A percentile compares a stretch with the other conserved stretches of the same genome.
Evolutionary conservation across 2,888 invertebrate genomes (phyloP).

Genomic region (Scaptomyza tumidula): DNA sequence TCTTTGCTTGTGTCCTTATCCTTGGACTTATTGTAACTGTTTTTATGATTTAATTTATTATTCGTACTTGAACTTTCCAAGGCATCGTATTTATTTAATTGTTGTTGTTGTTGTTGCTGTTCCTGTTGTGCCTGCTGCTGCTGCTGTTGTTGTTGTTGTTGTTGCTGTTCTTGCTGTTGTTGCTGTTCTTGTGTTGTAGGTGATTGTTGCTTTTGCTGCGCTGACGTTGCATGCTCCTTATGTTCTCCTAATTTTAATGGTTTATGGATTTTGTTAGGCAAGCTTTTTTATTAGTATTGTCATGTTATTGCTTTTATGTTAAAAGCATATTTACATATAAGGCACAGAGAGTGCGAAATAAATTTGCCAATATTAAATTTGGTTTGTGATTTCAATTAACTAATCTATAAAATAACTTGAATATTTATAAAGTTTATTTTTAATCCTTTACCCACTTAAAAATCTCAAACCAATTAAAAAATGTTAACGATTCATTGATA

Average conservation of each 20-base stretch:
- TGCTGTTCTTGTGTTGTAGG: slow-evolving; percentile 39
- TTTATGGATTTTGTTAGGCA: slow-evolving; percentile 34
- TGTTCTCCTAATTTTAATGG: slow-evolving; percentile 53
- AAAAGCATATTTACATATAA: slow-evolving; percentile 1
- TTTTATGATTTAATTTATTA: slow-evolving; percentile 73
- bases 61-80: slow-evolving; percentile 70
- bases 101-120: slow-evolving; percentile 50
- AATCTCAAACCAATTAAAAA: no score
- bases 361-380: neutral
- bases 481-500: no score
- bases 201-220: slow-evolving; percentile 40
- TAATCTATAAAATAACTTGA: no score
- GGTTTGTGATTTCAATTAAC: neutral
- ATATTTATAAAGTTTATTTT: no score
- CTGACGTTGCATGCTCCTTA: slow-evolving; percentile 55
- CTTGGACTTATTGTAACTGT: slow-evolving; percentile 61
- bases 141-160: slow-evolving; percentile 31
- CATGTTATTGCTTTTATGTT: slow-evolving; percentile 8
- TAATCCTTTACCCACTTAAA: no score
- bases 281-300: slow-evolving; percentile 27
- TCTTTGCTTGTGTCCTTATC: slow-evolving; percentile 52
- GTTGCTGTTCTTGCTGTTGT: slow-evolving; percentile 47
- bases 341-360: neutral
- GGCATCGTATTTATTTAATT: slow-evolving; percentile 66
- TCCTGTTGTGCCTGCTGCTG: slow-evolving; percentile 45